Evolutionary conservation across 2,797 vertebrate genomes (phyloP).

Genomic region (Spinus pinus): DNA sequence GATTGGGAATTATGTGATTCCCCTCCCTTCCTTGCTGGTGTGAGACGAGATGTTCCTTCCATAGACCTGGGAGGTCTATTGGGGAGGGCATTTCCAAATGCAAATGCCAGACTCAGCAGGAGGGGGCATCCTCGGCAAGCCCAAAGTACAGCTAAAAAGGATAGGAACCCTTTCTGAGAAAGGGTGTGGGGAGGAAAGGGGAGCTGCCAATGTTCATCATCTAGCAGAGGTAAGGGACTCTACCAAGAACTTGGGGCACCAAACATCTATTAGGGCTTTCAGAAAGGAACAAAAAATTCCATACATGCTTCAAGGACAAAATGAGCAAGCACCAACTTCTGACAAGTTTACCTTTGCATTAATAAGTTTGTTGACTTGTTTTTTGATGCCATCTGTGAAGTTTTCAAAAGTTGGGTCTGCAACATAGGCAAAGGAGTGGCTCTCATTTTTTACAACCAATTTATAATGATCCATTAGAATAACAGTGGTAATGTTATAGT

Average conservation of each 20-base stretch:
- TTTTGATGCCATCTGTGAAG: conserved; percentile 85
- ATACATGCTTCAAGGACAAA: not conserved
- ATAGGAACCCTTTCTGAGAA: not conserved
- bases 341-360: conserved; percentile 76
- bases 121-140: not conserved
- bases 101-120: not conserved
- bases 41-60: not conserved
- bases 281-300: not conserved
- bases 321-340: not conserved
- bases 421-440: conserved; percentile 83
- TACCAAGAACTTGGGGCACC: not conserved
- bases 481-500: conserved; percentile 77
- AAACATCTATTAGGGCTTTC: not conserved
- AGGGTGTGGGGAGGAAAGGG: not conserved
- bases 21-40: not conserved
- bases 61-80: not conserved
- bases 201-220: not conserved
- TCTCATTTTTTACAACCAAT: conserved; percentile 76
- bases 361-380: conserved; percentile 83
- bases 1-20: not conserved
- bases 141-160: not conserved
- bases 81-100: not conserved
- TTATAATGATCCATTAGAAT: conserved; percentile 85
- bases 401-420: conserved; percentile 85
- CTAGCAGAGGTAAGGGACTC: not conserved